Conservation (phyloP, 53 echinoderm and acorn worm species). For the Astropecten irregularis region DNA sequence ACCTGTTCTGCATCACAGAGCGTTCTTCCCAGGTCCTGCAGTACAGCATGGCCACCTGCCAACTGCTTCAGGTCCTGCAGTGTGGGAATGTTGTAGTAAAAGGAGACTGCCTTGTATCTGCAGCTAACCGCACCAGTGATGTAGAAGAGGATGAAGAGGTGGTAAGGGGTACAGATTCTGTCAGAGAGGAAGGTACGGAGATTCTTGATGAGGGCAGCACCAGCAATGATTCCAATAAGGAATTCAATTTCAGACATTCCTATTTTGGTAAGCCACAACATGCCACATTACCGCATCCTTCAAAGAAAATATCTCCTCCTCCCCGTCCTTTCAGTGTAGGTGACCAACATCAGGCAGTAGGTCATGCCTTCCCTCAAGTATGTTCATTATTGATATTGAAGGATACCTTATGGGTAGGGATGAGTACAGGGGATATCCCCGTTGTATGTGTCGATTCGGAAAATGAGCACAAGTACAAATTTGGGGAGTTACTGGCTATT, state of each 20-base stretch:
- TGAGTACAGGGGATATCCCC: conserved; percentile 34
- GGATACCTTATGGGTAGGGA: conserved; percentile 67
- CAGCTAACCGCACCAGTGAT: background rate
- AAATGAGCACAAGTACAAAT: background rate
- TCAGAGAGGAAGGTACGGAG: too few relatives aligned
- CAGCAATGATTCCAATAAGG: background rate
- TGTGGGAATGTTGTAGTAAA: conserved; percentile 38
- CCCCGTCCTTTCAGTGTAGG: background rate
- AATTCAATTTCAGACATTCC: background rate
- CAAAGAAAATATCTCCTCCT: too few relatives aligned
- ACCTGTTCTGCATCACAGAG: conserved; percentile 69
- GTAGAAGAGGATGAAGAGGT: background rate
- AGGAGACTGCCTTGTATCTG: conserved; percentile 17
- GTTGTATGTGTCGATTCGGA: conserved; percentile 14
- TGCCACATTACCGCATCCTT: background rate
- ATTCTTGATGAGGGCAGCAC: background rate
- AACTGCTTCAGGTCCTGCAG: conserved; percentile 42
- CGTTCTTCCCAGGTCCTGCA: conserved; percentile 59
- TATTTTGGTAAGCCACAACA: background rate
- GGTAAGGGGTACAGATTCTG: too few relatives aligned
- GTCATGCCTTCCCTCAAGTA: background rate
- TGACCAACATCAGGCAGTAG: background rate
- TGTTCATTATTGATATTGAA: conserved; percentile 29
- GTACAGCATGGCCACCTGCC: conserved; percentile 56
- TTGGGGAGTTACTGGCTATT: conserved; percentile 43